Percentiles rank a stretch among this genome's conserved stretches.
Evolutionary conservation across 2,888 invertebrate genomes (phyloP).

Genomic region (Tetranychus truncatus): DNA sequence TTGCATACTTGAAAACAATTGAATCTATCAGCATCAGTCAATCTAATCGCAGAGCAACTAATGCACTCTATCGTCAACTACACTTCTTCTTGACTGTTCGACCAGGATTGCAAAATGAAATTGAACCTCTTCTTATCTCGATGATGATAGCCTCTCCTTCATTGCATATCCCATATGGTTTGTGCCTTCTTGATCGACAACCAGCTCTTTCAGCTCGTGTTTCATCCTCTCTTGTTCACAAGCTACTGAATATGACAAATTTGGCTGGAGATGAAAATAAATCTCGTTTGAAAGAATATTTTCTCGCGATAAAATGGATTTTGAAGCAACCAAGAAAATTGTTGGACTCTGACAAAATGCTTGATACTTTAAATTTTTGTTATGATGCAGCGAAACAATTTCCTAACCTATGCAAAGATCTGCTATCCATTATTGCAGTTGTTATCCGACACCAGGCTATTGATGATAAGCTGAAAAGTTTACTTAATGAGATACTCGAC

Average conservation of each 20-base stretch:
- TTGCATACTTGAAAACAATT: slow-evolving; percentile 16
- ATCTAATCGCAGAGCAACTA: slow-evolving; percentile 14
- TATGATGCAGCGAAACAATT: slow-evolving; percentile 11
- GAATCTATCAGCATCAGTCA: neutral
- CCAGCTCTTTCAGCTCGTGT: neutral
- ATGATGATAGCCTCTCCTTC: slow-evolving; percentile 14
- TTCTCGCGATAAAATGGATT: slow-evolving; percentile 16
- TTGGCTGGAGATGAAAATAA: neutral
- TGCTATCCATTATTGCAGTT: slow-evolving; percentile 19
- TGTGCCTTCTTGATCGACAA: slow-evolving; percentile 6
- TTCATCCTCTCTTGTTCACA: neutral
- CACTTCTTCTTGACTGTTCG: slow-evolving; percentile 12
- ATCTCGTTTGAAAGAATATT: slow-evolving; percentile 13
- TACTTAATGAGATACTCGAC: slow-evolving; percentile 16
- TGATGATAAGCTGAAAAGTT: slow-evolving; percentile 12
- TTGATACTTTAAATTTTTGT: slow-evolving; percentile 14
- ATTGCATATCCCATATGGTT: slow-evolving; percentile 6
- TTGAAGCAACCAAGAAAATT: neutral
- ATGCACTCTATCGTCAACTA: slow-evolving; percentile 17
- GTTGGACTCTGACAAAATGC: neutral
- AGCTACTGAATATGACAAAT: neutral
- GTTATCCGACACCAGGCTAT: slow-evolving; percentile 17
- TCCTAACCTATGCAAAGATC: slow-evolving; percentile 4
- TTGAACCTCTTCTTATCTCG: neutral
- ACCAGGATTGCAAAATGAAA: slow-evolving; percentile 7